Evolutionary conservation across 23 tunicate species (phyloP).

Genomic region (Trididemnum miniatum): DNA sequence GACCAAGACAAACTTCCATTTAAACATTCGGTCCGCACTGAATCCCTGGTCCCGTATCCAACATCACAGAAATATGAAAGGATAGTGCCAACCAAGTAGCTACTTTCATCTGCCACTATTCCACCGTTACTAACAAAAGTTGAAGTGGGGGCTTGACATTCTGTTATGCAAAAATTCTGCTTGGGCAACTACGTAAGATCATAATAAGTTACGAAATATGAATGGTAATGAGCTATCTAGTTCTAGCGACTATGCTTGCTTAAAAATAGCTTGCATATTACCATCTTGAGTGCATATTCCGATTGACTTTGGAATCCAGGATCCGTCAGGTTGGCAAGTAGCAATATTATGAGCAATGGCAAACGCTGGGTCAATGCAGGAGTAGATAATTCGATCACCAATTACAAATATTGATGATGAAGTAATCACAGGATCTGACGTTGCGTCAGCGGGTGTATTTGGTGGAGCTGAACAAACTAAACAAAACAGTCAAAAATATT

Average conservation of each 20-base stretch:
- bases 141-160: neutral
- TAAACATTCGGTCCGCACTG: no score
- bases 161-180: no score
- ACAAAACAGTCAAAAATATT: neutral
- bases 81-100: neutral
- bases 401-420: neutral
- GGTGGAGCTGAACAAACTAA: conserved; percentile 7
- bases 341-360: neutral
- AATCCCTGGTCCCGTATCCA: neutral
- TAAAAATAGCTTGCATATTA: no score
- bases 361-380: neutral
- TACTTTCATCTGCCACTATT: neutral
- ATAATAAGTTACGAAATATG: no score
- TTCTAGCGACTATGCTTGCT: no score
- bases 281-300: neutral
- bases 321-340: neutral
- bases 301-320: neutral
- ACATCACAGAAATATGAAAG: neutral
- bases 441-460: neutral
- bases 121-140: neutral
- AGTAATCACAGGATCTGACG: neutral
- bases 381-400: neutral
- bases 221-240: no score
- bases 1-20: neutral
- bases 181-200: no score